Evolutionary conservation across 2,113 vertebrate species (phyloP).

Genomic region (Benitochromis conjunctus): DNA sequence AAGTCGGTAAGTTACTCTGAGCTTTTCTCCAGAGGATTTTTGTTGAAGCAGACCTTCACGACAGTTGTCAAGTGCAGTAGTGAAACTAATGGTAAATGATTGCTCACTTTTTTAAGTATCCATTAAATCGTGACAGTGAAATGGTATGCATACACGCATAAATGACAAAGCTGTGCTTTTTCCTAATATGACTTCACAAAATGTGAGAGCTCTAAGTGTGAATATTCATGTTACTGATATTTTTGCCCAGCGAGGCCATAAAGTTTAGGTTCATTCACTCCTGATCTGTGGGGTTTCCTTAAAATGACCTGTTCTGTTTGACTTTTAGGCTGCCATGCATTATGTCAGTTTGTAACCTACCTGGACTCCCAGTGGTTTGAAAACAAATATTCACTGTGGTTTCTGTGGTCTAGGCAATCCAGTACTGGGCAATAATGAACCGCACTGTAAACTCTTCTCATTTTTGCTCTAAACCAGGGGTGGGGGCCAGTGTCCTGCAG

Average conservation of each 20-base stretch:
- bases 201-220: neutral
- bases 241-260: neutral
- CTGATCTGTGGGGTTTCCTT: neutral
- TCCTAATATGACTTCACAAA: neutral
- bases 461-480: neutral
- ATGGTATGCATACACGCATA: rapidly evolving
- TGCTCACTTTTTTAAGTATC: neutral
- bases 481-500: neutral
- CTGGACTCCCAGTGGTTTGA: neutral
- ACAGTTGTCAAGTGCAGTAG: too few relatives aligned
- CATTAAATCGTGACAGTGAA: neutral
- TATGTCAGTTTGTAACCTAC: neutral
- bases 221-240: neutral
- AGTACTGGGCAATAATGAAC: neutral
- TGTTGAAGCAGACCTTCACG: neutral
- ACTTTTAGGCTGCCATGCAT: neutral
- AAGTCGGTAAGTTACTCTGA: rapidly evolving
- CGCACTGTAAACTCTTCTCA: rapidly evolving
- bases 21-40: neutral
- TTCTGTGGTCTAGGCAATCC: neutral
- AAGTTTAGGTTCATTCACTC: neutral
- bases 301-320: neutral
- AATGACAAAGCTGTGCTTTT: neutral
- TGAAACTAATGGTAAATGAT: rapidly evolving
- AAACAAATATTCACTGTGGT: neutral